These are phyloP conservation scores for Tipula unca DNA, from an alignment of 2,888 invertebrate species.

Conservation along the genomic window DNA sequence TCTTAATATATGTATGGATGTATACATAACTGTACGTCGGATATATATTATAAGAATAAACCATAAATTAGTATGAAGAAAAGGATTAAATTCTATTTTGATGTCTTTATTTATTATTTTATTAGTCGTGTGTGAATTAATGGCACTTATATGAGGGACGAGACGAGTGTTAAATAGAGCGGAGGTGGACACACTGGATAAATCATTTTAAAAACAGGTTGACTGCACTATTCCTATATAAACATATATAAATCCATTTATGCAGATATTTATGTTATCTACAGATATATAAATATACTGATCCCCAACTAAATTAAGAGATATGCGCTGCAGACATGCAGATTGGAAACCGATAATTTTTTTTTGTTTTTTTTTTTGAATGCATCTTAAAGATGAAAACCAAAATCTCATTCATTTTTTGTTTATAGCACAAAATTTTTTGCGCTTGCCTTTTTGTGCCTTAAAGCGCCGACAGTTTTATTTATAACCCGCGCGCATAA, in stretches of 20 bases:
- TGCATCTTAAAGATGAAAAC: neutral
- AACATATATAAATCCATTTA: too few species aligned
- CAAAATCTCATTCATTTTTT: neutral
- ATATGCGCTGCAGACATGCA: neutral
- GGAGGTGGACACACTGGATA: neutral
- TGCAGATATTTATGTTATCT: neutral
- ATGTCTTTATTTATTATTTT: neutral
- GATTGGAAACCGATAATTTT: neutral
- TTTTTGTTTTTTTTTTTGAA: neutral
- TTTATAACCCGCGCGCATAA: slow-evolving; percentile 1
- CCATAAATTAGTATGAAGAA: neutral
- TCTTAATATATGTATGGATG: neutral
- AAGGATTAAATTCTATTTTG: neutral
- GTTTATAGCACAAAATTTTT: neutral
- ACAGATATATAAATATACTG: neutral
- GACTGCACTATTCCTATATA: neutral
- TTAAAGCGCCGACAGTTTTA: slow-evolving; percentile 8
- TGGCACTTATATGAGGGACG: neutral
- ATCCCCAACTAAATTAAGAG: slow-evolving; percentile 4
- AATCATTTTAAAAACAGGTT: neutral
- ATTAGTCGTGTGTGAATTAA: too few species aligned
- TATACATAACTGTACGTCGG: neutral
- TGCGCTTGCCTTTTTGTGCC: neutral
- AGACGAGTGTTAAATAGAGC: neutral
- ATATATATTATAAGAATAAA: neutral